A percentile compares a stretch with the other conserved stretches of the same genome.
Conservation (phyloP, 2,888 invertebrate species). For the Dasypolia templi region DNA sequence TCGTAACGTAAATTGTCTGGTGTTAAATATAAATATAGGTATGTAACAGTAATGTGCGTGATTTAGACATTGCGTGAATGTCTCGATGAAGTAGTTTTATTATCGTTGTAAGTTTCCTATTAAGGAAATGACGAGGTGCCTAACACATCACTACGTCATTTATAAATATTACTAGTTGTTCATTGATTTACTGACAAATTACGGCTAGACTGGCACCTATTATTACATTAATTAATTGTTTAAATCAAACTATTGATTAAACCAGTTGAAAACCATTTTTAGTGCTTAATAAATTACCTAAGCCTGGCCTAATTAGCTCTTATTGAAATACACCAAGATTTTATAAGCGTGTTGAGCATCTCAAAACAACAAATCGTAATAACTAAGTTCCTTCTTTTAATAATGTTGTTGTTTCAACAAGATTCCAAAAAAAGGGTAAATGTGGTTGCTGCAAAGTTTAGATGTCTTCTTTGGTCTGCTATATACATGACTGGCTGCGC, state of each 20-base stretch:
- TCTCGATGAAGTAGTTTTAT: conserved; percentile 39
- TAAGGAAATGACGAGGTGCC: neutral
- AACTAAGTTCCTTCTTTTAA: neutral
- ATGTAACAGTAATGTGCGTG: conserved; percentile 54
- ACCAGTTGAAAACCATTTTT: too few species aligned
- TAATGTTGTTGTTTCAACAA: neutral
- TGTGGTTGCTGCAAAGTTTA: neutral
- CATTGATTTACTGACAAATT: neutral
- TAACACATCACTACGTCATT: neutral
- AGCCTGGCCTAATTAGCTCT: neutral
- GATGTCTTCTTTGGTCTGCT: too few species aligned
- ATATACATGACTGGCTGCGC: too few species aligned
- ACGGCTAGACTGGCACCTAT: neutral
- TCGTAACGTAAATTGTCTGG: conserved; percentile 74
- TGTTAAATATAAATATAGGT: conserved; percentile 63
- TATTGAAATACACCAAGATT: neutral
- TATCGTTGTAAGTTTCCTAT: neutral
- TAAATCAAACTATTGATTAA: neutral
- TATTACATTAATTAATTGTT: neutral
- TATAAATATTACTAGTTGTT: neutral
- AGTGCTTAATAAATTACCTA: neutral
- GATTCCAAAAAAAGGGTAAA: neutral
- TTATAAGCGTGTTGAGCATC: neutral
- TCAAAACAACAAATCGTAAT: too few species aligned
- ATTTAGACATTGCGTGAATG: conserved; percentile 59